Evolutionary conservation across 2,797 vertebrate genomes (phyloP), one percentile per base, ranked within the genome.

Genomic region (Diplodus puntazzo): DNA sequence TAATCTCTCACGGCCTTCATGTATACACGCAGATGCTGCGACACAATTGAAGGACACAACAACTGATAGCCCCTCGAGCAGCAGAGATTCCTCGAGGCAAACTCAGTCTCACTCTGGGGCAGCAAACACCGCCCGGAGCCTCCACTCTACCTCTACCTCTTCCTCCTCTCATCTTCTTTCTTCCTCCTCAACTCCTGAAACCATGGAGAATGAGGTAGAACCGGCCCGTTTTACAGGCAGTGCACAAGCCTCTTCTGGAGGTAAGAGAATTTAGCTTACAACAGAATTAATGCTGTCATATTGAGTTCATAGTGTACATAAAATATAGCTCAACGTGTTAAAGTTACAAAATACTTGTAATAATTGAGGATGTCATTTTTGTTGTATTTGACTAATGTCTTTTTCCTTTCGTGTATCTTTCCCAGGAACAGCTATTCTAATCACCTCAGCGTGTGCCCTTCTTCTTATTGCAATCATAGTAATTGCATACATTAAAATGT

Each of bases 401-500:
- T 61, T 55, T 46, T 61, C 18, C 4, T 69, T 43, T 72, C 2
- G 5, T 59, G 9, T 81, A 52, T 62, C 57, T 74, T 5, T 86
- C 83, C 25, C 79, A 95, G 92, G 58, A 43, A 94, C 80, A 11
- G 79, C 30, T 6, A 63, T 94, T 43, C 69, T 94, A 74, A 92
- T 95, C 79, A 69, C 86, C n/a, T 88, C 87, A 6, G 60, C 69
- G 27, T 92, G 91, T 73, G 72, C 52, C 3, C 50, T 95, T 43
- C 80, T 95, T 23, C 72, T 94, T 2, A 13, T 72, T n/a, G 80
- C 81, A 46, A 10, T 89, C 12, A 75, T 79, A 55, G 71, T 85
- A 21, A 0, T 94, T 23, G 91, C 53, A 42, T 94, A 92, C 71
- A 72, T 92, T 23, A 93, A 89, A 90, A 10, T 77, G 95, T 96